Percentiles rank a stretch among this genome's conserved stretches.
Evolutionary conservation across 2,888 invertebrate genomes (phyloP).

Genomic region (Arge pagana): DNA sequence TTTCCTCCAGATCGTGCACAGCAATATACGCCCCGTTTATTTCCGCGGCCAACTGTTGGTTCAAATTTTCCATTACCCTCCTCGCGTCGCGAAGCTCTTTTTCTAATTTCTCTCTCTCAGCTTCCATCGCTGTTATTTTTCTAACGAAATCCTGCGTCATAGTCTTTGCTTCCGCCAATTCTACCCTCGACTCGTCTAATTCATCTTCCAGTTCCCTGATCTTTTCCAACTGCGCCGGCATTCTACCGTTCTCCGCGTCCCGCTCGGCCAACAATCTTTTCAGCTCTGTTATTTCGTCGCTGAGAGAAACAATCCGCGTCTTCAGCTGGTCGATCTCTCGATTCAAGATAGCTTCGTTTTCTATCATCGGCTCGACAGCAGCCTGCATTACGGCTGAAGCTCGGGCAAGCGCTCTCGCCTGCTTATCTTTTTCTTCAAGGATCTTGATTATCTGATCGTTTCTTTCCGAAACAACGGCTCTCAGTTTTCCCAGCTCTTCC

Average conservation of each 20-base stretch:
- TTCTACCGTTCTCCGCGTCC: conserved; percentile 16
- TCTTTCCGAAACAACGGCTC: conserved; percentile 24
- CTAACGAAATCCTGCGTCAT: conserved; percentile 4
- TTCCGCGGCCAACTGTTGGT: conserved; percentile 25
- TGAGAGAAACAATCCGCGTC: conserved; percentile 26
- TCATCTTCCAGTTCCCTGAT: conserved; percentile 27
- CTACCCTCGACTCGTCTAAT: conserved; percentile 17
- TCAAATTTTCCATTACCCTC: conserved; percentile 21
- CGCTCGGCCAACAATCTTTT: conserved; percentile 26
- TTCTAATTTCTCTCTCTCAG: conserved; percentile 21
- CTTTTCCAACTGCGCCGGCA: conserved; percentile 26
- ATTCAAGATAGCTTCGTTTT: conserved; percentile 30
- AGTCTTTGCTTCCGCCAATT: conserved; percentile 15
- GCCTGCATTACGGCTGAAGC: conserved; percentile 30
- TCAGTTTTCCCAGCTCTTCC: conserved; percentile 15
- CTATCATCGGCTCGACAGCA: conserved; percentile 33
- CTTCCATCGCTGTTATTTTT: conserved; percentile 5
- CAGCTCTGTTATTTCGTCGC: conserved; percentile 28
- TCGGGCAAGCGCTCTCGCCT: conserved; percentile 27
- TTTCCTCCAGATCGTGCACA: conserved; percentile 29
- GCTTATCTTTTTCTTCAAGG: conserved; percentile 28
- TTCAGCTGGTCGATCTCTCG: conserved; percentile 31
- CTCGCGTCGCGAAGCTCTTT: conserved; percentile 15
- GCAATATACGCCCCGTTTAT: conserved; percentile 29
- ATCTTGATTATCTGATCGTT: conserved; percentile 29